Evolutionary conservation across 2,888 invertebrate genomes (phyloP), one percentile per base, ranked within the genome.

Genomic region (Archaeoteleia sp.): DNA sequence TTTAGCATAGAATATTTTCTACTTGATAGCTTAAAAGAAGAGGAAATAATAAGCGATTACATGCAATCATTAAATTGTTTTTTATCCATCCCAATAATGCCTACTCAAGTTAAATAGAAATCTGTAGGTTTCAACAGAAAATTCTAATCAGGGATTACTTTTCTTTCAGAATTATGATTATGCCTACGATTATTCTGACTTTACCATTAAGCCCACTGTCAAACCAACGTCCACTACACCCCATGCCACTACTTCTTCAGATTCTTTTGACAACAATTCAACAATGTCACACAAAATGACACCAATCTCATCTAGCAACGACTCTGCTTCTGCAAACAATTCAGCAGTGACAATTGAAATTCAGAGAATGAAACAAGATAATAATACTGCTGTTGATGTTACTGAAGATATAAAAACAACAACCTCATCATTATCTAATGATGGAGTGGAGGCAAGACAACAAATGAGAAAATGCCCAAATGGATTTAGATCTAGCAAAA

Each of bases 161-260:
- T 43, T 48, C 54, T 89, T 88, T 20, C 86, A 92, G 92, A 91
- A 91, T 79, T 91, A 91, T 72, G 91, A 92, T 84, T 92, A 92
- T 78, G 89, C 89, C 45, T 92, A 92, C 80, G 92, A 92, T 81
- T 91, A 92, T 76, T 87, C 90, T 2, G 92, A 92, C 77, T 89
- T 92, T 83, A 92, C 92, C 12, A 86, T 91, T 77, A 92, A 91
- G 85, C 91, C 91, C 15, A 51, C 74, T 1, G 23, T 29, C 1
- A 72, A 63, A 20, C 73, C 79, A n/a, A 73, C 72, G 13, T 75
- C 78, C 2, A 72, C 70, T 30, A 49, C 71, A 7, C 32, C 72
- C 13, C 5, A 40, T n/a, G 6, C 58, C 1, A 49, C 77, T 5
- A 54, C 68, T 6, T 17, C 37, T n/a, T 25, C 10, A 25, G n/a